These are phyloP conservation scores for Henicopernis longicauda DNA, from an alignment of 2,113 vertebrate species.

Conservation along the genomic window DNA sequence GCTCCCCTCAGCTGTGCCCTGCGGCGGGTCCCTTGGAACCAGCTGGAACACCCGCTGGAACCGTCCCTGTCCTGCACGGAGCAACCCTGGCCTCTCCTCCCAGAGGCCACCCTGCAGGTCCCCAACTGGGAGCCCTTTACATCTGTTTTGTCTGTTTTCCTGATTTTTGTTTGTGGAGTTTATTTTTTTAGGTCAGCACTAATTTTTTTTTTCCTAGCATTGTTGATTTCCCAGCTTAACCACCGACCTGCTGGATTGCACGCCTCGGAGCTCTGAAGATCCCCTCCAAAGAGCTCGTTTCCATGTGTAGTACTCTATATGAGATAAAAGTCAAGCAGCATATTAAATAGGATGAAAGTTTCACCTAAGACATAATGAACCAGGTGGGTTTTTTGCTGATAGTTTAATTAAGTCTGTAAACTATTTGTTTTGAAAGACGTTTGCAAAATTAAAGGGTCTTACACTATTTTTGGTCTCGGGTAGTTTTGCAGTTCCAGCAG, in stretches of 20 bases:
- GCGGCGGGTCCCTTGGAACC: neutral
- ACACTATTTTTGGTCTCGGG: neutral
- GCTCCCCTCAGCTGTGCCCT: neutral
- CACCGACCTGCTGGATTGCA: neutral
- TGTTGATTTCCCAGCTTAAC: neutral
- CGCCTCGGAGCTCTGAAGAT: neutral
- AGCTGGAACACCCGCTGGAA: neutral
- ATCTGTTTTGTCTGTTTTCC: neutral
- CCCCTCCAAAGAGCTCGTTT: neutral
- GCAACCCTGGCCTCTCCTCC: neutral
- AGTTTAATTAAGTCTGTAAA: neutral
- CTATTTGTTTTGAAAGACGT: neutral
- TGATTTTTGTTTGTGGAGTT: neutral
- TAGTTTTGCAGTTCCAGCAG: neutral
- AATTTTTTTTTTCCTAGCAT: neutral
- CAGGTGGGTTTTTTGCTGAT: neutral
- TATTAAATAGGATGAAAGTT: neutral
- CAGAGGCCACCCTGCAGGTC: neutral
- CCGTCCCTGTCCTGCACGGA: accelerated
- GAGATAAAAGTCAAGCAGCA: neutral
- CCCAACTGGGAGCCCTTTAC: neutral
- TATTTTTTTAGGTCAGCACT: neutral
- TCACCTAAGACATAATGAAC: neutral
- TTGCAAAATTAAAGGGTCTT: neutral
- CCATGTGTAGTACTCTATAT: neutral